Evolutionary conservation across 92 coral and sea anemone genomes (phyloP).

Genomic region (Porites lobata): DNA sequence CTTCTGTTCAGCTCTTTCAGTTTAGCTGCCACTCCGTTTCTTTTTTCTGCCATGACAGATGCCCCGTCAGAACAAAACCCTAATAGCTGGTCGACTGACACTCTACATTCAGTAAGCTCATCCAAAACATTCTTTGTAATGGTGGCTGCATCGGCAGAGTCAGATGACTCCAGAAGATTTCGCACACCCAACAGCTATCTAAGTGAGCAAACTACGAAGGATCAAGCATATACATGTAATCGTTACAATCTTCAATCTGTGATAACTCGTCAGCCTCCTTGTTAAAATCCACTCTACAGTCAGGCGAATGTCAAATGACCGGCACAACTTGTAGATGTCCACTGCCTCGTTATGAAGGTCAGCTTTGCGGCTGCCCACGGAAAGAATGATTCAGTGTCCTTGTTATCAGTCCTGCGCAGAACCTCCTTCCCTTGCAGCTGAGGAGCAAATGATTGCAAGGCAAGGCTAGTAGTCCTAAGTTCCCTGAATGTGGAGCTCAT

Average conservation of each 20-base stretch:
- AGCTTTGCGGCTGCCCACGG: too few relatives aligned
- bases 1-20: conserved; percentile 16
- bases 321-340: neutral
- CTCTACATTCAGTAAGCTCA: conserved; percentile 36
- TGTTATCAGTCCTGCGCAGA: conserved; percentile 20
- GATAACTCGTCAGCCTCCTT: conserved; percentile 43
- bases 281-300: conserved; percentile 53
- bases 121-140: conserved; percentile 35
- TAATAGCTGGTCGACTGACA: conserved; percentile 24
- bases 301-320: conserved; percentile 47
- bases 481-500: conserved; percentile 76
- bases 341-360: too few relatives aligned
- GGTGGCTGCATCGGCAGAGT: conserved; percentile 49
- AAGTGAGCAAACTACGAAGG: conserved; percentile 35
- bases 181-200: neutral
- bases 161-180: conserved; percentile 37
- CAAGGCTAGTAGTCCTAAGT: conserved; percentile 60
- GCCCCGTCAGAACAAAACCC: conserved; percentile 19
- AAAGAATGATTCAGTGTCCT: too few relatives aligned
- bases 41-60: conserved; percentile 33
- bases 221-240: conserved; percentile 40
- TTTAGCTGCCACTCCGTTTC: conserved; percentile 44
- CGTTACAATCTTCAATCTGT: conserved; percentile 51
- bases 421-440: conserved; percentile 53
- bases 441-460: conserved; percentile 50